A percentile compares a stretch with the other conserved stretches of the same genome.
These are phyloP conservation scores for Drosophila lacicola DNA, from an alignment of 2,888 invertebrate genomes.

Conservation along the genomic window DNA sequence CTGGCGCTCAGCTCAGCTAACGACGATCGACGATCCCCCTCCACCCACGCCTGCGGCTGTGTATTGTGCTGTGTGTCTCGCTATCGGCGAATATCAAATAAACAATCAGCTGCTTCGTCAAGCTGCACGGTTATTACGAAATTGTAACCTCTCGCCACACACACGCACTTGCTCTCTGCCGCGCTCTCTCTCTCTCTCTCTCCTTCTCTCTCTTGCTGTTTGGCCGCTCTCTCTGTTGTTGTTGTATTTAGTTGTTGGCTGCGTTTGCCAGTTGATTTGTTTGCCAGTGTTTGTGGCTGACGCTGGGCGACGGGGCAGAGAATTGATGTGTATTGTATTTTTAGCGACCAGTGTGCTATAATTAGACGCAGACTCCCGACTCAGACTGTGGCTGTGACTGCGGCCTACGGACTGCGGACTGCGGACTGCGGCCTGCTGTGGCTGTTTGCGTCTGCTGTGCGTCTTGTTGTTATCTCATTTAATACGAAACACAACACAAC, in stretches of 20 bases:
- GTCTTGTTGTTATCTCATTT: conserved; percentile 53
- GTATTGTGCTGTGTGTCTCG: conserved; percentile 7
- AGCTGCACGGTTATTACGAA: conserved; percentile 55
- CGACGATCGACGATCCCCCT: conserved; percentile 23
- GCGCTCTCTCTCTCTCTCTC: conserved; percentile 1
- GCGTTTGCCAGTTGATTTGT: conserved; percentile 48
- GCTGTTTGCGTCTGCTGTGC: conserved; percentile 35
- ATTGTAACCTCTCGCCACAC: conserved; percentile 23
- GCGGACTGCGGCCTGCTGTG: conserved; percentile 5
- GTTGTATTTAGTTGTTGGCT: conserved; percentile 7
- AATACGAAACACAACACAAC: conserved; percentile 9
- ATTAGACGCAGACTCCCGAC: conserved; percentile 53
- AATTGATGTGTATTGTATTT: conserved; percentile 61
- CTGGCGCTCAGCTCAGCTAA: conserved; percentile 7
- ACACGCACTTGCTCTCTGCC: neutral
- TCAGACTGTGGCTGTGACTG: conserved; percentile 23
- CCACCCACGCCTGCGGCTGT: conserved; percentile 17
- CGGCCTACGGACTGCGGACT: neutral
- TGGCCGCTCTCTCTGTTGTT: conserved; percentile 16
- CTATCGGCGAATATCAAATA: conserved; percentile 40
- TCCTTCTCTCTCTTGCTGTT: conserved; percentile 10
- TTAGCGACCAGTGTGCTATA: conserved; percentile 64
- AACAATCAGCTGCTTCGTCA: conserved; percentile 37
- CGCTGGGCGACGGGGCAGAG: conserved; percentile 21
- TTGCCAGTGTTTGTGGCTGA: conserved; percentile 62